These are phyloP conservation scores for Enteromius afrohamiltoni DNA, from an alignment of 2,797 vertebrate genomes.

Conservation along the genomic window DNA sequence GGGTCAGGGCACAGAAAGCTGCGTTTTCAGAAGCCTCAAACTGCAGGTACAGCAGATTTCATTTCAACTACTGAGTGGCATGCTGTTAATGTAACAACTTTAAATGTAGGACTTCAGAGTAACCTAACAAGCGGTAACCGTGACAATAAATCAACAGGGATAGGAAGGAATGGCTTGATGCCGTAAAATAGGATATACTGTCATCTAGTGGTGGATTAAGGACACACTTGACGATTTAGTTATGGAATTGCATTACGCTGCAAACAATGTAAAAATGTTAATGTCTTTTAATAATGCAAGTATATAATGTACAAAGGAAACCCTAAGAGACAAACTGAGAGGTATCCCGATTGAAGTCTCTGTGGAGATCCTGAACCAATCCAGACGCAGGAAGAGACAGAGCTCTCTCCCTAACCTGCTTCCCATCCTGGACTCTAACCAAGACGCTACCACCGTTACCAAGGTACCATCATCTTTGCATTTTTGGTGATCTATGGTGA, in stretches of 20 bases:
- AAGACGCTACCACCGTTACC: constrained; percentile 65
- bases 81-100: background rate
- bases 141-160: background rate
- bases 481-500: background rate
- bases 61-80: background rate
- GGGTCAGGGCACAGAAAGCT: constrained; percentile 75
- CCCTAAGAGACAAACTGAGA: constrained; percentile 88
- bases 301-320: constrained; percentile 75
- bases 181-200: background rate
- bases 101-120: background rate
- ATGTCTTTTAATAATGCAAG: constrained; percentile 2
- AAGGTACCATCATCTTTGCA: constrained; percentile 71
- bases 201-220: constrained; percentile 5
- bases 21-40: constrained; percentile 72
- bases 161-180: background rate
- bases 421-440: constrained; percentile 84
- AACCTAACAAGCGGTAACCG: background rate
- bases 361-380: constrained; percentile 76
- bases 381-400: constrained; percentile 76
- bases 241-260: background rate
- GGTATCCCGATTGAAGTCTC: constrained; percentile 87
- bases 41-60: constrained; percentile 79
- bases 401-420: constrained; percentile 68
- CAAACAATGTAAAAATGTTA: background rate
- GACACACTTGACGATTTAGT: background rate